These are phyloP conservation scores for Orthonyx spaldingii DNA, from an alignment of 2,113 vertebrate species.

Conservation along the genomic window DNA sequence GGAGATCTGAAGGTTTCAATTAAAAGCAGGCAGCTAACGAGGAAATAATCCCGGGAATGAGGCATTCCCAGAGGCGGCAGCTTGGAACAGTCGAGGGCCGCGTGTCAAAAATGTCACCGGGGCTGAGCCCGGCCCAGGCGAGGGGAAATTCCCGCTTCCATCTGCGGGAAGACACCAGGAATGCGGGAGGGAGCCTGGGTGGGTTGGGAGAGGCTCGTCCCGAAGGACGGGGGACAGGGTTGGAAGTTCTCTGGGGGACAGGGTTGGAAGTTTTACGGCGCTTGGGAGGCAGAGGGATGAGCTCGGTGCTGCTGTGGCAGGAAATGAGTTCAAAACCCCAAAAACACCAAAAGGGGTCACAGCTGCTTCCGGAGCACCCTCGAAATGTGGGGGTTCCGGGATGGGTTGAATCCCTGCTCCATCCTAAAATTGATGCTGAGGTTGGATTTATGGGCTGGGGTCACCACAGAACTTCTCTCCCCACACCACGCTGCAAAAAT, in stretches of 20 bases:
- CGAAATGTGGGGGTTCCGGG: too few relatives aligned
- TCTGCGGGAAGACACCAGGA: neutral
- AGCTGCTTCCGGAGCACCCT: neutral
- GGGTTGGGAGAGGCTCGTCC: too few relatives aligned
- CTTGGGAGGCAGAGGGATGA: neutral
- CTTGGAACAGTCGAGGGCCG: constrained; percentile 47
- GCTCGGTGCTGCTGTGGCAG: neutral
- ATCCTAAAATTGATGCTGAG: too few relatives aligned
- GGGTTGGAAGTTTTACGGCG: fast-evolving
- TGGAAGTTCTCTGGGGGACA: too few relatives aligned
- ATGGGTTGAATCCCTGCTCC: too few relatives aligned
- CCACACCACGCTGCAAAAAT: too few relatives aligned
- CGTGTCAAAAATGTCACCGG: constrained; percentile 32
- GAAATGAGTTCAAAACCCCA: neutral
- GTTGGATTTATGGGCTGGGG: too few relatives aligned
- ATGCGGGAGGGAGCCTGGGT: neutral
- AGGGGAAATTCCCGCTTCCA: neutral
- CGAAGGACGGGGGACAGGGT: fast-evolving
- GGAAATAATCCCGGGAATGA: constrained; percentile 74
- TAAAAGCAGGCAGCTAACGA: constrained; percentile 75
- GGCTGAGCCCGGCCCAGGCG: neutral
- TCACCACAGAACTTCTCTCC: too few relatives aligned
- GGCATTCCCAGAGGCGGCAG: constrained; percentile 69
- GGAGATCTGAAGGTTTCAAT: constrained; percentile 76
- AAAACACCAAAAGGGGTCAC: neutral